Percentiles rank a stretch among this genome's conserved stretches.
phyloP scores from a whole-genome alignment of 1,140 invertebrate species.

The Zaprionus taronus region DNA sequence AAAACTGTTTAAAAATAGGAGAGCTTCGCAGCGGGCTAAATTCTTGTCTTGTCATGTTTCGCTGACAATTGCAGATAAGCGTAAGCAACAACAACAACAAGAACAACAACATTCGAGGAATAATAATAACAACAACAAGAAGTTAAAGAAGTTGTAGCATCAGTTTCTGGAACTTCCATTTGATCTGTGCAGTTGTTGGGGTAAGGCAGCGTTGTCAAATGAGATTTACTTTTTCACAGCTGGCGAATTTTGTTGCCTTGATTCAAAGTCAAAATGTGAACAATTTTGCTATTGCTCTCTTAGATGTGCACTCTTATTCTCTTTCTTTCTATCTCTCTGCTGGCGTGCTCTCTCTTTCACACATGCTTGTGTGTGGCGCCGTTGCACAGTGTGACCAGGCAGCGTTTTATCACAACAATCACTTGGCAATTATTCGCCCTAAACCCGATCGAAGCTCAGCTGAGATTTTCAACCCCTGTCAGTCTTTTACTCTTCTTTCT shows the following conservation, averaged over 20 bases:
- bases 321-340: background rate
- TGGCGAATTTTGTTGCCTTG: background rate
- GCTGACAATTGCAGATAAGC: constrained; percentile 5
- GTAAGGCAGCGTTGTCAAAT: background rate
- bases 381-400: background rate
- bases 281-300: background rate
- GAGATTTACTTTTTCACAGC: background rate
- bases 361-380: background rate
- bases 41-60: constrained; percentile 6
- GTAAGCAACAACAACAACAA: background rate
- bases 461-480: constrained; percentile 9
- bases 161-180: constrained; percentile 2
- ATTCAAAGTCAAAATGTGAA: constrained; percentile 7
- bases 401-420: background rate
- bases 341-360: too few relatives aligned
- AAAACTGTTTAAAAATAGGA: constrained; percentile 71
- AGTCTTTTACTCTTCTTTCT: background rate
- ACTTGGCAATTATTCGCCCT: background rate
- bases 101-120: background rate
- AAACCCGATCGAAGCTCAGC: constrained; percentile 9
- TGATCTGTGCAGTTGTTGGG: constrained; percentile 1
- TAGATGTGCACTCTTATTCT: background rate
- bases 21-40: constrained; percentile 37
- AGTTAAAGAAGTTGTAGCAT: background rate
- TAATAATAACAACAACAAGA: background rate